Evolutionary conservation across 2,113 vertebrate genomes (phyloP).

Genomic region (Neogobius melanostomus): DNA sequence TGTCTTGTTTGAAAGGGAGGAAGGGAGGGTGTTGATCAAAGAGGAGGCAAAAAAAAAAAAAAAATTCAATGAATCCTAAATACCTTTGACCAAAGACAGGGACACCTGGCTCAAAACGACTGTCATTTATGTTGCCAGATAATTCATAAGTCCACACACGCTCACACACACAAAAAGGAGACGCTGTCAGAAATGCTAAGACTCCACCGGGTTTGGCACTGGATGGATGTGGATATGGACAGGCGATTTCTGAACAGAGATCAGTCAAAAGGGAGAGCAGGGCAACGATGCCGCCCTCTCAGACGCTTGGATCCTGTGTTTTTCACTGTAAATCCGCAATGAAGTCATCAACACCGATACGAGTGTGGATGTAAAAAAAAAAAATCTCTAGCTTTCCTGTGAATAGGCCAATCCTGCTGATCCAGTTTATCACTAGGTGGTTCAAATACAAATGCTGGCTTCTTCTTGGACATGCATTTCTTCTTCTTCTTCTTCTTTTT

Average conservation of each 20-base stretch:
- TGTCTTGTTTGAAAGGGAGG: constrained; percentile 16
- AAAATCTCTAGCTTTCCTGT: constrained; percentile 40
- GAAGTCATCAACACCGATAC: constrained; percentile 66
- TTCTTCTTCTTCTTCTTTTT: constrained; percentile 9
- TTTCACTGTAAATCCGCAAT: constrained; percentile 73
- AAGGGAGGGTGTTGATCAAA: constrained; percentile 26
- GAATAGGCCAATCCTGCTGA: constrained; percentile 51
- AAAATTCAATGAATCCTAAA: constrained; percentile 57
- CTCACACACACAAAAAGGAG: background rate
- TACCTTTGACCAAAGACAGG: constrained; percentile 62
- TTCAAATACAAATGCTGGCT: constrained; percentile 17
- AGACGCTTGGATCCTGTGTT: constrained; percentile 59
- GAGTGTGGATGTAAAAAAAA: constrained; percentile 39
- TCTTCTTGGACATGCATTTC: constrained; percentile 1
- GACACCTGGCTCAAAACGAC: constrained; percentile 69
- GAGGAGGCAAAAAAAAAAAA: constrained; percentile 15
- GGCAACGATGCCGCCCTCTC: constrained; percentile 62
- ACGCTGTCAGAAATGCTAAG: constrained; percentile 24
- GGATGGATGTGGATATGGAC: constrained; percentile 49
- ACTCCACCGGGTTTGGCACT: constrained; percentile 35
- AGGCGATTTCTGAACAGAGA: constrained; percentile 40
- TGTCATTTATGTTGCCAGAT: constrained; percentile 71
- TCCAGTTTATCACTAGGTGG: constrained; percentile 42
- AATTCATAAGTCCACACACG: constrained; percentile 9
- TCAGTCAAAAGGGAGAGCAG: constrained; percentile 42